Percentiles rank a stretch among this genome's conserved stretches.
Evolutionary conservation across 1,140 invertebrate species (phyloP).

Genomic region (Apis cerana): DNA sequence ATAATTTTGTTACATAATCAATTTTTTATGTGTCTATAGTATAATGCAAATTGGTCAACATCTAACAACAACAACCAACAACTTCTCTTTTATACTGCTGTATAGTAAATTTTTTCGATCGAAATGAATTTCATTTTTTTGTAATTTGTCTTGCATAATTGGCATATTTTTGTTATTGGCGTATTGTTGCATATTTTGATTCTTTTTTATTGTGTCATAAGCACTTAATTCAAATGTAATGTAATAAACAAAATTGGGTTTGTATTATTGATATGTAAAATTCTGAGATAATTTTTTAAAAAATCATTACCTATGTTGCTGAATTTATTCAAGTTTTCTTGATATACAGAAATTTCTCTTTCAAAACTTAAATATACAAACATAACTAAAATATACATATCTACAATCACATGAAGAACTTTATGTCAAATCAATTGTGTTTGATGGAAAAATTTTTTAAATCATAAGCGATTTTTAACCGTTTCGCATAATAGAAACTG

Average conservation of each 20-base stretch:
- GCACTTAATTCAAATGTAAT: constrained; percentile 63
- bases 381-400: constrained; percentile 68
- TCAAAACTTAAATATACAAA: constrained; percentile 69
- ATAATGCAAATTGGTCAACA: constrained; percentile 46
- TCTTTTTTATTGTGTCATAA: constrained; percentile 69
- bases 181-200: too few species aligned
- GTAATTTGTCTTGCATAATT: constrained; percentile 52
- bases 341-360: constrained; percentile 1
- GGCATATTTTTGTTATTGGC: constrained; percentile 68
- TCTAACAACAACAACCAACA: too few species aligned
- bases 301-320: constrained; percentile 68
- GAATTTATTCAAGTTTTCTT: constrained; percentile 55
- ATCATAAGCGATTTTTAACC: too few species aligned
- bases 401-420: constrained; percentile 64
- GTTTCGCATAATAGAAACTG: too few species aligned
- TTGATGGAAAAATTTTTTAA: background rate
- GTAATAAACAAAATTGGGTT: constrained; percentile 65
- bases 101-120: constrained; percentile 51
- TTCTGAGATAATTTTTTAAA: constrained; percentile 65
- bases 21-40: background rate
- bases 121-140: constrained; percentile 58
- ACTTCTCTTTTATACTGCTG: constrained; percentile 53
- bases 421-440: constrained; percentile 60
- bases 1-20: background rate
- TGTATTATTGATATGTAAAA: constrained; percentile 73